Conservation (phyloP, 2,888 invertebrate species). For the Drosophila neotestacea region DNA sequence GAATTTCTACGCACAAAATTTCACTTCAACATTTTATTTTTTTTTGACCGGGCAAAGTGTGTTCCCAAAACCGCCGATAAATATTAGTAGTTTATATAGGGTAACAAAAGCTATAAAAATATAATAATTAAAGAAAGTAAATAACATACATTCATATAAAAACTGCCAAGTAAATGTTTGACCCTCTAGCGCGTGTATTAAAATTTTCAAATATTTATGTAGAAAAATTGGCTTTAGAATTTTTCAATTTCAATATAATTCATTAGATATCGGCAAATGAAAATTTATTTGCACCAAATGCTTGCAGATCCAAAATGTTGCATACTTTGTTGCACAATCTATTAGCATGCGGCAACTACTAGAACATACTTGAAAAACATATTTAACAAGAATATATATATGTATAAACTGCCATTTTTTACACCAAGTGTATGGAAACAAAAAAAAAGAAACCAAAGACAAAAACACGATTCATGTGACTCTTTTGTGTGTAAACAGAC, state of each 20-base stretch:
- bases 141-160: slow-evolving; percentile 46
- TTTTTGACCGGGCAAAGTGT: slow-evolving; percentile 71
- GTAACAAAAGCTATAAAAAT: slow-evolving; percentile 58
- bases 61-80: slow-evolving; percentile 80
- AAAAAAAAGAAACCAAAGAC: slow-evolving; percentile 34
- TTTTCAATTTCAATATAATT: slow-evolving; percentile 17
- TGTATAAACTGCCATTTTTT: slow-evolving; percentile 84
- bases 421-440: slow-evolving; percentile 79
- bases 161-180: slow-evolving; percentile 78
- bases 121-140: slow-evolving; percentile 12
- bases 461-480: slow-evolving; percentile 44
- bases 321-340: slow-evolving; percentile 43
- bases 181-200: slow-evolving; percentile 64
- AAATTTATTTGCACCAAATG: slow-evolving; percentile 35
- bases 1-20: slow-evolving; percentile 66
- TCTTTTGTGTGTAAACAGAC: slow-evolving; percentile 71
- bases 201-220: slow-evolving; percentile 32
- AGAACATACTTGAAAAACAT: slow-evolving; percentile 65
- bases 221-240: slow-evolving; percentile 42
- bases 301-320: slow-evolving; percentile 50
- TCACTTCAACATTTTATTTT: slow-evolving; percentile 6
- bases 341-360: slow-evolving; percentile 70
- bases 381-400: slow-evolving; percentile 60
- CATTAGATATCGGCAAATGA: slow-evolving; percentile 30
- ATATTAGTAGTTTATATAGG: slow-evolving; percentile 80